A percentile compares a stretch with the other conserved stretches of the same genome.
Conservation (phyloP, 2,888 invertebrate species). For the Acheta domesticus region DNA sequence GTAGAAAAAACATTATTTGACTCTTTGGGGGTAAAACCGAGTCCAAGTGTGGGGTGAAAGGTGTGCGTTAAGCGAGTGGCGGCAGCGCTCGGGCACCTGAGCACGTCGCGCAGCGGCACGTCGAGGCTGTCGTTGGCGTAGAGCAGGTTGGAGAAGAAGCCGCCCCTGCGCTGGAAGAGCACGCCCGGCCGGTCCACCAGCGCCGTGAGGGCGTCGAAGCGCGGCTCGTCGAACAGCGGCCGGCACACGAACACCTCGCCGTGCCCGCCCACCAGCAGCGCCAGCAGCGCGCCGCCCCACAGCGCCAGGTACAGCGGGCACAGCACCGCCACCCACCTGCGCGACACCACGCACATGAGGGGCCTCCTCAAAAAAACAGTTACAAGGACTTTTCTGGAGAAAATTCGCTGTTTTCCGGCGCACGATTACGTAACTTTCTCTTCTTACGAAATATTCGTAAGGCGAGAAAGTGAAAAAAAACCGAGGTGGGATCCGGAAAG, state of each 20-base stretch:
- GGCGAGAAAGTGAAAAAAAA: too few relatives aligned
- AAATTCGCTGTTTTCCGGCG: too few relatives aligned
- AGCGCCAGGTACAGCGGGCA: slow-evolving; percentile 58
- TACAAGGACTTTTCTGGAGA: too few relatives aligned
- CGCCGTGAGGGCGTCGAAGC: slow-evolving; percentile 61
- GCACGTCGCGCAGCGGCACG: slow-evolving; percentile 53
- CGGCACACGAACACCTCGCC: slow-evolving; percentile 69
- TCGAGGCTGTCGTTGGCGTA: slow-evolving; percentile 55
- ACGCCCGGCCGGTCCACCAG: slow-evolving; percentile 66
- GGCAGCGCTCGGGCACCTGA: slow-evolving; percentile 43
- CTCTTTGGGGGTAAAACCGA: too few relatives aligned
- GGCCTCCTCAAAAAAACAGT: too few relatives aligned
- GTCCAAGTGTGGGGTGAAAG: too few relatives aligned
- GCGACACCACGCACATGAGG: slow-evolving; percentile 41
- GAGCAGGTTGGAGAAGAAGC: slow-evolving; percentile 55
- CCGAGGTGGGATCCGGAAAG: too few relatives aligned
- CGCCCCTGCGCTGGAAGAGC: slow-evolving; percentile 53
- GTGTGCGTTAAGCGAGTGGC: too few relatives aligned
- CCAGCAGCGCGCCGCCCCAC: slow-evolving; percentile 58
- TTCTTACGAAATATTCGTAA: too few relatives aligned
- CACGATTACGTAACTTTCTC: too few relatives aligned
- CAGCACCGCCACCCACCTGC: slow-evolving; percentile 55
- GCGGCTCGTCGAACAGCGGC: slow-evolving; percentile 64
- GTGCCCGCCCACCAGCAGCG: slow-evolving; percentile 62
- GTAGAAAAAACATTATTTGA: too few relatives aligned